Evolutionary conservation across 2,888 invertebrate genomes (phyloP), one percentile per base, ranked within the genome.

Genomic region (Spodoptera picta): DNA sequence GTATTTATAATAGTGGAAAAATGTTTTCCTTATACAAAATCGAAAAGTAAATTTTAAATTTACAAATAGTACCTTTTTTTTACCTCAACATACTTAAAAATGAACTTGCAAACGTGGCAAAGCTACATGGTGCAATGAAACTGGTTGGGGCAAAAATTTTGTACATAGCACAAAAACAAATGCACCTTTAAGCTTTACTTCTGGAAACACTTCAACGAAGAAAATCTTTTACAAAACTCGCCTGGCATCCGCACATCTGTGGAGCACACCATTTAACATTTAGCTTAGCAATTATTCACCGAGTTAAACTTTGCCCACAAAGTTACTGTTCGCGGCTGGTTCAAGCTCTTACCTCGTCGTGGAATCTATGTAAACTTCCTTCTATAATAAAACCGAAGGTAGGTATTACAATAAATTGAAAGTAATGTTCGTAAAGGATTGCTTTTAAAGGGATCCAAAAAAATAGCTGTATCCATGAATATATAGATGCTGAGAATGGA

Each of bases 271-370:
- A 69, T 77, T 81, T 78, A 80, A 79, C 80, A 82, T 82, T 83
- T 81, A 78, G 70, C 82, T 82, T 75, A 80, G 83, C 80, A 87
- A 88, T 88, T 89, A 87, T 87, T 87, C 87, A 85, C 72, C 81
- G 73, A 83, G 82, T 81, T 81, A 69, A 87, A 87, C 81, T 88
- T 87, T 73, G 55, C 62, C 82, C 75, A 68, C 83, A 77, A 84
- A 87, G 81, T 88, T 85, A 81, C 70, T 76, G 76, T 78, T 79
- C 75, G 68, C 77, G 67, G 72, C 69, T 76, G 74, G 80, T 79
- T 72, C 72, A 78, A 79, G 70, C 73, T 77, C 69, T 63, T 55
- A 62, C 57, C 78, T 77, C 52, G 65, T 77, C 77, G 79, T 76
- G 78, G 81, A 70, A 79, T 77, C 80, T 75, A 56, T 56, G 56